Evolutionary conservation across 2,888 invertebrate genomes (phyloP).

Genomic region (Sympetrum striolatum): DNA sequence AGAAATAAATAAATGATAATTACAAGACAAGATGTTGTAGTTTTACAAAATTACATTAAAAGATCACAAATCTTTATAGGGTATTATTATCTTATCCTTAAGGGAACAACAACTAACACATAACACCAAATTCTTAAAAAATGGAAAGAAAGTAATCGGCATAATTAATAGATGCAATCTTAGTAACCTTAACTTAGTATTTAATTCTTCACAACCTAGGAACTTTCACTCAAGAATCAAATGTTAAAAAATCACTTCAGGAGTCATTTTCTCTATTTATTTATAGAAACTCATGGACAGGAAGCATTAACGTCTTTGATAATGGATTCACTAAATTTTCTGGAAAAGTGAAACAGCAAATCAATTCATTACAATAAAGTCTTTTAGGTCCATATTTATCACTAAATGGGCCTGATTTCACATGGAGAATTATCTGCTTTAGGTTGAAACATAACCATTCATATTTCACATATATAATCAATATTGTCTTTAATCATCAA

Average conservation of each 20-base stretch:
- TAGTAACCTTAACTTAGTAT: too few relatives aligned
- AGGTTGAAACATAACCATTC: not conserved
- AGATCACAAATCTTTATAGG: too few relatives aligned
- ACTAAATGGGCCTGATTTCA: not conserved
- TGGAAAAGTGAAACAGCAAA: not conserved
- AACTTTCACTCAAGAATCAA: not conserved
- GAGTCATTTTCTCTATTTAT: not conserved
- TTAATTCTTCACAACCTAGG: not conserved
- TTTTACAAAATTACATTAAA: too few relatives aligned
- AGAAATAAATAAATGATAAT: too few relatives aligned
- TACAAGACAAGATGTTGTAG: too few relatives aligned
- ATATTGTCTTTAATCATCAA: not conserved
- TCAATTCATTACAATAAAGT: not conserved
- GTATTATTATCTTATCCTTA: too few relatives aligned
- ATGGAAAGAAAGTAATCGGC: too few relatives aligned
- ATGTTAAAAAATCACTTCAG: not conserved
- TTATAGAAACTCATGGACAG: not conserved
- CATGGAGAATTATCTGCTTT: not conserved
- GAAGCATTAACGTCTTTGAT: conserved; percentile 15
- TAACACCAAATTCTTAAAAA: too few relatives aligned
- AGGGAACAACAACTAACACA: too few relatives aligned
- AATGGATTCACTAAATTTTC: not conserved
- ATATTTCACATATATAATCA: not conserved
- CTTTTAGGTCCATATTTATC: not conserved
- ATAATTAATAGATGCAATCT: too few relatives aligned